Conservation (phyloP, 2,113 vertebrate genomes). For the Nycticebus coucang region DNA sequence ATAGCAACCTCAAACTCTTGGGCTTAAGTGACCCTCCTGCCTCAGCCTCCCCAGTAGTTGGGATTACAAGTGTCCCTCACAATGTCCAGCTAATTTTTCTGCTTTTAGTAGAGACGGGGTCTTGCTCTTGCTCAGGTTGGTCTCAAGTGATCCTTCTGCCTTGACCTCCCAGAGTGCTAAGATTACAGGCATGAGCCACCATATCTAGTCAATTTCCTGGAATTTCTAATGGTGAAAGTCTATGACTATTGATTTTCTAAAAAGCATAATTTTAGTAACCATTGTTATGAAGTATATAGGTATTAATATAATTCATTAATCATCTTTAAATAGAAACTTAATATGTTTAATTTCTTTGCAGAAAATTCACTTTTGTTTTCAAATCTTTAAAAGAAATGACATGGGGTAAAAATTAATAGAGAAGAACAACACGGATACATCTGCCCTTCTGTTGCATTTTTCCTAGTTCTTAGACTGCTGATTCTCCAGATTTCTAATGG, state of each 20-base stretch:
- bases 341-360: conserved; percentile 10
- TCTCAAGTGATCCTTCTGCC: too few relatives aligned
- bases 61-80: too few relatives aligned
- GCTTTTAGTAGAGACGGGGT: too few relatives aligned
- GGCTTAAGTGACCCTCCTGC: too few relatives aligned
- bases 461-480: not conserved
- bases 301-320: not conserved
- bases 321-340: not conserved
- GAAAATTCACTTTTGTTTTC: not conserved
- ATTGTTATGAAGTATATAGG: not conserved
- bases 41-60: too few relatives aligned
- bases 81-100: too few relatives aligned
- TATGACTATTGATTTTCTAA: not conserved
- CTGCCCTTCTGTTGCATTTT: not conserved
- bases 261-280: not conserved
- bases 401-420: not conserved
- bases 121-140: too few relatives aligned
- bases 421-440: not conserved
- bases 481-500: conserved; percentile 16
- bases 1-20: too few relatives aligned
- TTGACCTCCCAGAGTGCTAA: too few relatives aligned
- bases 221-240: not conserved
- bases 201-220: not conserved
- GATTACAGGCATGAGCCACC: too few relatives aligned
- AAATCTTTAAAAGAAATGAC: not conserved